Evolutionary conservation across 2,797 vertebrate species (phyloP).

Genomic region (Sebastes kiyomatsui): DNA sequence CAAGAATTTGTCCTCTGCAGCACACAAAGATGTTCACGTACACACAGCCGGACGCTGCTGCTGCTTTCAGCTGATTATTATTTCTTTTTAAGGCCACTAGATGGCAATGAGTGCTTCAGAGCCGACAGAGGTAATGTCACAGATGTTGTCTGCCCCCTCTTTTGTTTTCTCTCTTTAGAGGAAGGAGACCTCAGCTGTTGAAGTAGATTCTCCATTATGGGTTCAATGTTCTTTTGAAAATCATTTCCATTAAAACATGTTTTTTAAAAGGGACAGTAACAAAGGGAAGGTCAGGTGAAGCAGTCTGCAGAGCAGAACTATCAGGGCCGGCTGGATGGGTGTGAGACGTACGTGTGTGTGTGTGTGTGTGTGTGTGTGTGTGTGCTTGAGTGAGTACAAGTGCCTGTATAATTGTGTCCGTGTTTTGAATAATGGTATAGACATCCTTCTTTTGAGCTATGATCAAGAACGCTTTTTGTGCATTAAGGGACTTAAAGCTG

Average conservation of each 20-base stretch:
- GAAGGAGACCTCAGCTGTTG: constrained; percentile 87
- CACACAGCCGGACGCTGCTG: constrained; percentile 16
- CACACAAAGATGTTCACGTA: constrained; percentile 15
- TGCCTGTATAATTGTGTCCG: constrained; percentile 72
- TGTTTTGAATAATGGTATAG: constrained; percentile 73
- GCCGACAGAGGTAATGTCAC: constrained; percentile 74
- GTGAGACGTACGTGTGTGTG: constrained; percentile 28
- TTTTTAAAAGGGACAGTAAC: constrained; percentile 82
- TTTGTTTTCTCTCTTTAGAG: constrained; percentile 82
- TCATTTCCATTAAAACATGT: constrained; percentile 88
- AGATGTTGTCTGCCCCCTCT: constrained; percentile 84
- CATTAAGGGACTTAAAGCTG: constrained; percentile 50
- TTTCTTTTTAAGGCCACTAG: constrained; percentile 68
- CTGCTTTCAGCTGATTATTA: neutral
- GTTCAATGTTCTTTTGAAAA: constrained; percentile 88
- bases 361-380: constrained; percentile 16
- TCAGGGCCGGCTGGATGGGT: constrained; percentile 72
- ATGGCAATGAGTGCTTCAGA: constrained; percentile 66
- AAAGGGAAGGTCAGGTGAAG: constrained; percentile 87
- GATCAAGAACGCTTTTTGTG: constrained; percentile 60
- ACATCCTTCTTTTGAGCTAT: constrained; percentile 64
- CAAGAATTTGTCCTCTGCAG: constrained; percentile 11
- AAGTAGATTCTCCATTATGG: constrained; percentile 87
- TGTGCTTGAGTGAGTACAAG: constrained; percentile 46
- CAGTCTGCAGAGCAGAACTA: constrained; percentile 75